These are phyloP conservation scores for Gasterosteus aculeatus DNA, from an alignment of 2,113 vertebrate species.

Conservation along the genomic window DNA sequence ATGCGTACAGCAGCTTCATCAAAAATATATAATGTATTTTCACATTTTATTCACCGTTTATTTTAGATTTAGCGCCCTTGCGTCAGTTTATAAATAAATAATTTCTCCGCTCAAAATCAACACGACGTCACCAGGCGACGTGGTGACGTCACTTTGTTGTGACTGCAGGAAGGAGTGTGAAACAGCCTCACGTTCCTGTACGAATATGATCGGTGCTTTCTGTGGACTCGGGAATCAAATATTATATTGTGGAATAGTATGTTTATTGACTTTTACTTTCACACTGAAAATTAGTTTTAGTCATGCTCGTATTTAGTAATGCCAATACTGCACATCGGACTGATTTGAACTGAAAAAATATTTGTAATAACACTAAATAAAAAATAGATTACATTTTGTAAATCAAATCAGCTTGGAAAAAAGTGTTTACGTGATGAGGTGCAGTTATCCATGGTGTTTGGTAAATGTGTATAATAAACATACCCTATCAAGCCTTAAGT, in stretches of 20 bases:
- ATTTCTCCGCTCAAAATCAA: conserved; percentile 75
- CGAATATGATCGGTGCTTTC: not conserved
- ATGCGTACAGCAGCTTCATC: conserved; percentile 66
- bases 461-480: not conserved
- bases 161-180: conserved; percentile 24
- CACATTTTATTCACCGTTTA: conserved; percentile 79
- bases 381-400: not conserved
- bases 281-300: not conserved
- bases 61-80: conserved; percentile 84
- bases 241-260: too few species aligned
- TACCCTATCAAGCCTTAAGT: not conserved
- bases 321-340: not conserved
- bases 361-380: not conserved
- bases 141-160: conserved; percentile 34
- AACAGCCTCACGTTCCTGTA: not conserved
- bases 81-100: conserved; percentile 80
- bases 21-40: conserved; percentile 63
- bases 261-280: not conserved
- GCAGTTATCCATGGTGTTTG: not conserved
- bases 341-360: not conserved
- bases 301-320: not conserved
- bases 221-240: not conserved
- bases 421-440: not conserved
- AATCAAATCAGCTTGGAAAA: not conserved
- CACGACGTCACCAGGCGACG: conserved; percentile 67